Conservation (phyloP, 2,888 invertebrate species). For the Leptogaster cylindrica region DNA sequence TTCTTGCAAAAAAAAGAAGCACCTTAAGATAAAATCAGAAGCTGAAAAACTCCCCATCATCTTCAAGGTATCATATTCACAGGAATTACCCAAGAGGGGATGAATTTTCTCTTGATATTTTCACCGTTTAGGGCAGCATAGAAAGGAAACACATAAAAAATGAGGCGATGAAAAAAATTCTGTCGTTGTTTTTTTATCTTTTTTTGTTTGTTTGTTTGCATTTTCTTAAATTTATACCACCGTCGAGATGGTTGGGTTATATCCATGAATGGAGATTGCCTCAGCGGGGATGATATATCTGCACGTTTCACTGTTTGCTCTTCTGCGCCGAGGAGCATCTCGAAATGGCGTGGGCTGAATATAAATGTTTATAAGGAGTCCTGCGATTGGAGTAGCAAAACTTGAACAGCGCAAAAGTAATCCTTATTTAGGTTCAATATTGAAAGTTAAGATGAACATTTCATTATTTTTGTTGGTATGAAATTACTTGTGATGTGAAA, state of each 20-base stretch:
- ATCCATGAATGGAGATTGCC: conserved; percentile 37
- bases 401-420: too few relatives aligned
- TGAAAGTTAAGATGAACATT: too few relatives aligned
- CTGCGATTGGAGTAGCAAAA: too few relatives aligned
- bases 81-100: conserved; percentile 23
- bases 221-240: conserved; percentile 32
- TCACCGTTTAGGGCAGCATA: conserved; percentile 3
- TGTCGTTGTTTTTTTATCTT: conserved; percentile 6
- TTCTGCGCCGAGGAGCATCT: conserved; percentile 12
- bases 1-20: conserved; percentile 2
- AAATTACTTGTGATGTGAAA: too few relatives aligned
- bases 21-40: conserved; percentile 37
- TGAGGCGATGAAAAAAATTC: background rate
- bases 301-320: conserved; percentile 29
- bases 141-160: conserved; percentile 31
- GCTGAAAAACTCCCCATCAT: conserved; percentile 34
- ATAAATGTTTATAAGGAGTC: conserved; percentile 37
- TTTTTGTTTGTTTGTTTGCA: conserved; percentile 29
- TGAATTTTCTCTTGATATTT: conserved; percentile 29
- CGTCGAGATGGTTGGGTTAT: conserved; percentile 20
- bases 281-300: conserved; percentile 33
- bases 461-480: too few relatives aligned
- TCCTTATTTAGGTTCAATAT: too few relatives aligned
- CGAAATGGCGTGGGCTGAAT: conserved; percentile 36
- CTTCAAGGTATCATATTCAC: conserved; percentile 35